Evolutionary conservation across 2,113 vertebrate species (phyloP).

Genomic region (Picathartes gymnocephalus): DNA sequence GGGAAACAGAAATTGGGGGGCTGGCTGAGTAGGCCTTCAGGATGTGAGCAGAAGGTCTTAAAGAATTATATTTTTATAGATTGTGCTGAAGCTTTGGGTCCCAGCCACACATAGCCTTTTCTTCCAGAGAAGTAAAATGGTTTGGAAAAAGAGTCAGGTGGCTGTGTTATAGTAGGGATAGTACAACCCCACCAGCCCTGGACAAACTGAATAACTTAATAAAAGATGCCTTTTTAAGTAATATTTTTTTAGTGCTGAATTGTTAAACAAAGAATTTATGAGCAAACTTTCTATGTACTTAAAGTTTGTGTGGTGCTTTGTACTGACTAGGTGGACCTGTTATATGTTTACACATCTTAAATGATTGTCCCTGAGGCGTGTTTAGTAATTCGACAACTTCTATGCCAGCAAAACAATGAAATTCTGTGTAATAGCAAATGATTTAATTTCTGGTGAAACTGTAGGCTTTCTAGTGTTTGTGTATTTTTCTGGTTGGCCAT

Average conservation of each 20-base stretch:
- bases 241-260: conserved; percentile 72
- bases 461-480: conserved; percentile 46
- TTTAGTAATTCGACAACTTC: conserved; percentile 21
- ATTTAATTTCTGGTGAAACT: conserved; percentile 44
- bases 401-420: conserved; percentile 16
- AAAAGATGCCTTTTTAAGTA: conserved; percentile 70
- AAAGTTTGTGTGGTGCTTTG: conserved; percentile 65
- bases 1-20: conserved; percentile 51
- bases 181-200: conserved; percentile 63
- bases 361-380: conserved; percentile 5
- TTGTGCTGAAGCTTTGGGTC: conserved; percentile 34
- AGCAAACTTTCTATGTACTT: conserved; percentile 67
- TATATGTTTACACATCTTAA: conserved; percentile 48
- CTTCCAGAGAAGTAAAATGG: conserved; percentile 26
- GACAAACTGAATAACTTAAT: conserved; percentile 56
- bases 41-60: conserved; percentile 45
- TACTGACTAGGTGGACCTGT: conserved; percentile 54
- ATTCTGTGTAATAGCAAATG: conserved; percentile 29
- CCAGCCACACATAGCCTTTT: conserved; percentile 42
- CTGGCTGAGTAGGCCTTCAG: conserved; percentile 66
- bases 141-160: conserved; percentile 22
- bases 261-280: conserved; percentile 65
- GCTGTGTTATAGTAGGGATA: conserved; percentile 49
- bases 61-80: conserved; percentile 70
- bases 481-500: conserved; percentile 51